These are phyloP conservation scores for Desoria tigrina DNA, from an alignment of 2,888 invertebrate genomes.

Conservation along the genomic window DNA sequence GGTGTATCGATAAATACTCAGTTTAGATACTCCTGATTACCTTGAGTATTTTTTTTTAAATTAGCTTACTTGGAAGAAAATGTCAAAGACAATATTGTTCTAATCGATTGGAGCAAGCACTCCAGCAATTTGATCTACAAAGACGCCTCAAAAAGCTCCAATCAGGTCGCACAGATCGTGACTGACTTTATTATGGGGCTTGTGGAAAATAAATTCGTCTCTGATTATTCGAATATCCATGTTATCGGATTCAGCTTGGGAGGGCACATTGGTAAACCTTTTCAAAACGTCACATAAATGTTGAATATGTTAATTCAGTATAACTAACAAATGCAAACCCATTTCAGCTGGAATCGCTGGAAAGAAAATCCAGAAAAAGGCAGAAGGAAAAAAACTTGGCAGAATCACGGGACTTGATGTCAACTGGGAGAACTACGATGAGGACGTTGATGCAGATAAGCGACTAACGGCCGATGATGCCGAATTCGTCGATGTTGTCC, in stretches of 20 bases:
- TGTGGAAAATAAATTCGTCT: conserved; percentile 25
- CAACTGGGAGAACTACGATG: neutral
- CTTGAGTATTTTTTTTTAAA: no score
- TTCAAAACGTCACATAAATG: neutral
- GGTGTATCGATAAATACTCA: no score
- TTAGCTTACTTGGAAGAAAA: no score
- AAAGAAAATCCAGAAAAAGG: conserved; percentile 36
- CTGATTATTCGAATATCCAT: conserved; percentile 40
- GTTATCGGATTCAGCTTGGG: conserved; percentile 45
- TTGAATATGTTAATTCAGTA: conserved; percentile 10
- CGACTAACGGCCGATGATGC: conserved; percentile 68
- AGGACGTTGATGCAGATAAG: conserved; percentile 33
- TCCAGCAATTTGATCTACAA: no score
- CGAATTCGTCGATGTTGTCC: conserved; percentile 68
- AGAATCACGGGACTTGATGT: conserved; percentile 37
- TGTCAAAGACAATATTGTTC: no score
- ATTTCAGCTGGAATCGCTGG: conserved; percentile 42
- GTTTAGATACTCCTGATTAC: no score
- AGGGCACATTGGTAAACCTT: conserved; percentile 14
- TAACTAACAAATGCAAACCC: no score
- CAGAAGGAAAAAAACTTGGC: conserved; percentile 40
- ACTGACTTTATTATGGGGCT: no score
- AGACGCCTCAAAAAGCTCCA: no score
- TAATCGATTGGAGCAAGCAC: no score
- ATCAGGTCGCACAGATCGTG: no score